These are phyloP conservation scores for Microdon myrmicae DNA, from an alignment of 2,888 invertebrate genomes.

Conservation along the genomic window DNA sequence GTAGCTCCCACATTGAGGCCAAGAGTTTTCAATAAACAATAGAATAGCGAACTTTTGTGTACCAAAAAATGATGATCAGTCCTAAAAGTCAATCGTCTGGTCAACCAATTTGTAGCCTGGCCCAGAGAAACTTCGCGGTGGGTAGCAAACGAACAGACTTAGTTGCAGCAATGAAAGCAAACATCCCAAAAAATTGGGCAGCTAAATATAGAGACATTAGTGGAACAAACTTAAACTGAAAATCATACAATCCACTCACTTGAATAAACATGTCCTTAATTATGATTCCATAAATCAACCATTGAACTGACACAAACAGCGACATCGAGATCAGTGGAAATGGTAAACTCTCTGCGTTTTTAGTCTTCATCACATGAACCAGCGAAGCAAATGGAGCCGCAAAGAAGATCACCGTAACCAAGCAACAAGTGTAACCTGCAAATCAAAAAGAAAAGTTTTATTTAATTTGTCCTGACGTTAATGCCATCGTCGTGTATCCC, in stretches of 20 bases:
- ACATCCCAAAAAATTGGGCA: constrained; percentile 83
- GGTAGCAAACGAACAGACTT: constrained; percentile 78
- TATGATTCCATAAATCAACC: constrained; percentile 86
- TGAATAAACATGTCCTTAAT: constrained; percentile 82
- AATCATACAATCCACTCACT: constrained; percentile 67
- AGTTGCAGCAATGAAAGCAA: constrained; percentile 78
- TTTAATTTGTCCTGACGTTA: too few relatives aligned
- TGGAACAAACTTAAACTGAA: too few relatives aligned
- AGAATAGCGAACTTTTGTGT: too few relatives aligned
- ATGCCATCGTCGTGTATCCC: constrained; percentile 36
- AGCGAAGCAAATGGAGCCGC: constrained; percentile 84
- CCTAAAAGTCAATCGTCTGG: constrained; percentile 57
- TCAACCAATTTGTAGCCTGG: constrained; percentile 64
- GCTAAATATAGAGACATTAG: constrained; percentile 70
- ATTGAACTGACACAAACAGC: constrained; percentile 82
- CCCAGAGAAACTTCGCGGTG: constrained; percentile 67
- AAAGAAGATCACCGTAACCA: constrained; percentile 81
- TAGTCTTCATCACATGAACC: constrained; percentile 81
- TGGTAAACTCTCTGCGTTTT: constrained; percentile 86
- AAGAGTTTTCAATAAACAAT: too few relatives aligned
- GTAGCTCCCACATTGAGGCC: too few relatives aligned
- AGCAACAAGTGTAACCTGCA: constrained; percentile 74
- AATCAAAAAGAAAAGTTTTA: constrained; percentile 37
- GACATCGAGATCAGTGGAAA: constrained; percentile 87
- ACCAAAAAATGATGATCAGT: too few relatives aligned